Base-by-base conservation (phyloP, 2,797 vertebrate genomes). In the Clarias laeviceps region DNA sequence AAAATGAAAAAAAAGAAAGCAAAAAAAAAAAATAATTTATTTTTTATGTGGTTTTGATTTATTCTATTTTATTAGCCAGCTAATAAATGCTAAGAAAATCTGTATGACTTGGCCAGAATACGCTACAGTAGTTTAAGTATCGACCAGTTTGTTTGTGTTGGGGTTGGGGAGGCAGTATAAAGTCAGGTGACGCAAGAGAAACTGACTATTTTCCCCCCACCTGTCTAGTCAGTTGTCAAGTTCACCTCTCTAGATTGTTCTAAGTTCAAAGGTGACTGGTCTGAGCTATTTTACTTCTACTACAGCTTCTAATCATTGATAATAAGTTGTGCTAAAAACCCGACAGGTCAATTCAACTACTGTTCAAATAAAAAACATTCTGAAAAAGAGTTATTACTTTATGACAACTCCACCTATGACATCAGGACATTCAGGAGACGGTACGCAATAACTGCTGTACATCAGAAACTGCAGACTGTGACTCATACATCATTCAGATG, bases 401-500 rank as follows among this genome's bases (percentile, higher is more conserved):
- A 64, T 29, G 11, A 40, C 32, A 24, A 12, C 20, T 24, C 22
- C 20, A 37, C 40, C 61, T 57, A 24, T 66, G 40, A 86, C 62
- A 80, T 66, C 22, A 17, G 64, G 40, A 8, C 62, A 54, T 80
- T 54, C 8, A 50, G n/a, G 17, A 32, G n/a, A 65, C 15, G 4
- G 32, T 34, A 62, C 77, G 62, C 57, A 62, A 61, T 62, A 11
- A 80, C 84, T 74, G n/a, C 66, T 74, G 82, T 80, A 68, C 50
- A 86, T 62, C 64, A 45, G 15, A 83, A 80, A 74, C 74, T 65
- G 68, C 83, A 87, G 74, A 73, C 65, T 56, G 82, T 86, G 84
- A 83, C 50, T 80, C 84, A 84, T 82, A 66, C 18, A 12, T 73
- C 50, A 78, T 57, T 70, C 59, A 45, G 56, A 37, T 59, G 74